Evolutionary conservation across 2,888 invertebrate genomes (phyloP), one percentile per base, ranked within the genome.

Genomic region (Crossocerus cetratus): DNA sequence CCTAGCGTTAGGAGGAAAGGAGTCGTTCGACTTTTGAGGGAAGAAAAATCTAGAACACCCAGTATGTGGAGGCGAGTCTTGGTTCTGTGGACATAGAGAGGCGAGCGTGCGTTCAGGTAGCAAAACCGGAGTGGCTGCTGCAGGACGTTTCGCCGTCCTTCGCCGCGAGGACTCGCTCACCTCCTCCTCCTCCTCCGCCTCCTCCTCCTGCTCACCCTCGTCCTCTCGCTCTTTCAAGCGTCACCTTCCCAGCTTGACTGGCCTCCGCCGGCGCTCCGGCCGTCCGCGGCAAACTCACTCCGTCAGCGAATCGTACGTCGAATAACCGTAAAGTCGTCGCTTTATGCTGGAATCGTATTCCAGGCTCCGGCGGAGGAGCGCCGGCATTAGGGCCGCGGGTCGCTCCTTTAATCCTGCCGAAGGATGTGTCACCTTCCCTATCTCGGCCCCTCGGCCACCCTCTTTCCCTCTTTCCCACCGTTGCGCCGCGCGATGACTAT

Each of bases 301-400:
- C 84, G 84, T 85, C 84, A 81, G 81, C 84, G 81, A 81, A 83
- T 84, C 83, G 81, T 82, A 76, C 83, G 74, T 76, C 82, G 82
- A 84, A 84, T 84, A 84, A 84, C 82, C 84, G 78, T 84, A 84
- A 84, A 84, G 79, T 85, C 80, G 75, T 81, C 83, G 81, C 72
- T 83, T 83, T 83, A 83, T 84, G 84, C 76, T 69, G 84, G 74
- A 82, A 82, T 82, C 82, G 83, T 83, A 83, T 82, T 78, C 80
- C 80, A 66, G 78, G 74, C 60, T 75, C 68, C 57, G 45, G 69
- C 56, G 76, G 66, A 78, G 66, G 69, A 74, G 65, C 71, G 72
- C 65, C 75, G 70, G 78, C 79, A 83, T 83, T 83, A 84, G 81
- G 78, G 67, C 60, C 71, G n/a, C n/a, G n/a, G n/a, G 82, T 69